Evolutionary conservation across 2,888 invertebrate genomes (phyloP), one percentile per base, ranked within the genome.

Genomic region (Lasioglossum leucozonium): DNA sequence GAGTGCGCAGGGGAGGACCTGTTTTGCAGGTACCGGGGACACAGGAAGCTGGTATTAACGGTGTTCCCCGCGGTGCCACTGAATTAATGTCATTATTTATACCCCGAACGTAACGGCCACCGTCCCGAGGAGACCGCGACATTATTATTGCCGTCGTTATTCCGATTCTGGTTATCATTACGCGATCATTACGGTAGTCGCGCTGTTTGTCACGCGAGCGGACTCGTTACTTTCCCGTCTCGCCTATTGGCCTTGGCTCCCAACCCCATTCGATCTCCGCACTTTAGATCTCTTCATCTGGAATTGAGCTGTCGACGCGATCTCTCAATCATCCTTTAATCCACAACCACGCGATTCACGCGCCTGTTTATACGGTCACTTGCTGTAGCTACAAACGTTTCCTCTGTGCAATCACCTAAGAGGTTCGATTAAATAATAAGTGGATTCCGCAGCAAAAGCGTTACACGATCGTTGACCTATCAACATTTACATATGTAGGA

Each of bases 11-110:
- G 37, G 18, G 42, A 74, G 47, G 71, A 74, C 73, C 74, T 71
- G 79, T 77, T 71, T 22, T 67, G 65, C 76, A 78, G 76, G 67
- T 78, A 76, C 79, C 44, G 42, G 69, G 71, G 74, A 67, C 30
- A 74, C 77, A 72, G 58, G 82, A 85, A 85, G 87, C 77, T 37
- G 80, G 81, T 87, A 86, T 90, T 89, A 89, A 88, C 86, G 87
- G 84, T 82, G 79, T 88, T 81, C 84, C 86, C 91, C 84, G 88
- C 85, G 84, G 91, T 87, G 90, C 77, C 51, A 58, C 76, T 84
- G 88, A 91, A 91, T 91, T 91, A 91, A 90, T 89, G 86, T 88
- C 89, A 90, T 91, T 91, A 91, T 91, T 91, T 90, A 88, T 85
- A 75, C 69, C 65, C 74, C 71, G 67, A 85, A 82, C 79, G 79